phyloP scores from a whole-genome alignment of 2,113 vertebrate species.

The Emydocephalus ijimae region DNA sequence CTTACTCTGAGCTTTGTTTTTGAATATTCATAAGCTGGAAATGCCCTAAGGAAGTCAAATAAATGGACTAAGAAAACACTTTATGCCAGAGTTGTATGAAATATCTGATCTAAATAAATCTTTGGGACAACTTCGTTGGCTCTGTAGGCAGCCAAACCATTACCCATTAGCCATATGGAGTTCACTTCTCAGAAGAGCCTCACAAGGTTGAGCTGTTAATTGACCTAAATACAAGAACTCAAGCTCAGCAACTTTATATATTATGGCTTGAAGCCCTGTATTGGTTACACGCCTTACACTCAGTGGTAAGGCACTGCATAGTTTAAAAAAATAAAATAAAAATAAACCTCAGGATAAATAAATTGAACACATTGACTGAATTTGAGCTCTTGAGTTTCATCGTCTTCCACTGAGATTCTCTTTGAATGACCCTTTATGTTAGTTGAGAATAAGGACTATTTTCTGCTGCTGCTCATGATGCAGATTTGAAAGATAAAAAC shows the following conservation, averaged over 20 bases:
- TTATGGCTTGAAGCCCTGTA: neutral
- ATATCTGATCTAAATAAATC: neutral
- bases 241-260: neutral
- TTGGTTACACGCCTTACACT: neutral
- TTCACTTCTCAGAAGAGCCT: neutral
- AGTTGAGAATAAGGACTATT: neutral
- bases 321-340: neutral
- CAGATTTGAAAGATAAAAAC: neutral
- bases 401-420: neutral
- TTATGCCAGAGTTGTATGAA: neutral
- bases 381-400: neutral
- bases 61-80: neutral
- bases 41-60: neutral
- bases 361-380: neutral
- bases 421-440: neutral
- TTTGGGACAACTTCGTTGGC: neutral
- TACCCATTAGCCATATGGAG: neutral
- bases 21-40: neutral
- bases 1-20: neutral
- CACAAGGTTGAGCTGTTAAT: neutral
- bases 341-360: neutral
- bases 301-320: neutral
- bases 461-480: neutral
- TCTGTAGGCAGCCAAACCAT: neutral
- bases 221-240: conserved; percentile 1